Evolutionary conservation across 2,797 vertebrate genomes (phyloP).

Genomic region (Macrochelys suwanniensis): DNA sequence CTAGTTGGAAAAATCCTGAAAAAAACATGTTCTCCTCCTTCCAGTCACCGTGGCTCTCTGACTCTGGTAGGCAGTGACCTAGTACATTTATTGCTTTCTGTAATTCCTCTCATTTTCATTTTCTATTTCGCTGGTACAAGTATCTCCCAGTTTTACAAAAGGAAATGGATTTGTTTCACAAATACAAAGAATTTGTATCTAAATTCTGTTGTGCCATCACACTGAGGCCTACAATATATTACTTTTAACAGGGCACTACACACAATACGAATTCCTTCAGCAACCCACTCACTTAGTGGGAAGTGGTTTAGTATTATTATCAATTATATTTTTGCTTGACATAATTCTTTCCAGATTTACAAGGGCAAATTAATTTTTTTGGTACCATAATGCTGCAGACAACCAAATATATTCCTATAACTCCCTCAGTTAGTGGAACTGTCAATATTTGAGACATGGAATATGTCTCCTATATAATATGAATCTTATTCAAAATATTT

Average conservation of each 20-base stretch:
- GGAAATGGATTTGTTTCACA: slow-evolving; percentile 58
- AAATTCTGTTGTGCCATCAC: background rate
- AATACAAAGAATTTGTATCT: background rate
- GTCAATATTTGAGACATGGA: background rate
- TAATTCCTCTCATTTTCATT: background rate
- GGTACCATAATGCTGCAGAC: background rate
- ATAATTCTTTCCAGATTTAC: background rate
- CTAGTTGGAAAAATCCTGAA: background rate
- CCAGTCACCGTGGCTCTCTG: slow-evolving; percentile 16
- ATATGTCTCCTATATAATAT: background rate
- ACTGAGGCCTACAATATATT: background rate
- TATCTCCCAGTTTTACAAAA: slow-evolving; percentile 29
- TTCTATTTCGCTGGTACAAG: background rate
- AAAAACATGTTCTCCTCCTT: background rate
- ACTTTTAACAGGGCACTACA: background rate
- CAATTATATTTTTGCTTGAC: background rate
- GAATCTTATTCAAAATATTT: background rate
- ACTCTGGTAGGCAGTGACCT: background rate
- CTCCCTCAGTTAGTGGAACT: background rate
- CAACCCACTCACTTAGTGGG: background rate
- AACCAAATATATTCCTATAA: background rate
- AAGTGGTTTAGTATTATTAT: background rate
- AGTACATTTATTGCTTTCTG: background rate
- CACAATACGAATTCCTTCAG: background rate
- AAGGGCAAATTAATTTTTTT: background rate